Percentiles rank a stretch among this genome's conserved stretches.
Evolutionary conservation across 1,140 invertebrate genomes (phyloP).

Genomic region (Trypoxylus dichotomus): DNA sequence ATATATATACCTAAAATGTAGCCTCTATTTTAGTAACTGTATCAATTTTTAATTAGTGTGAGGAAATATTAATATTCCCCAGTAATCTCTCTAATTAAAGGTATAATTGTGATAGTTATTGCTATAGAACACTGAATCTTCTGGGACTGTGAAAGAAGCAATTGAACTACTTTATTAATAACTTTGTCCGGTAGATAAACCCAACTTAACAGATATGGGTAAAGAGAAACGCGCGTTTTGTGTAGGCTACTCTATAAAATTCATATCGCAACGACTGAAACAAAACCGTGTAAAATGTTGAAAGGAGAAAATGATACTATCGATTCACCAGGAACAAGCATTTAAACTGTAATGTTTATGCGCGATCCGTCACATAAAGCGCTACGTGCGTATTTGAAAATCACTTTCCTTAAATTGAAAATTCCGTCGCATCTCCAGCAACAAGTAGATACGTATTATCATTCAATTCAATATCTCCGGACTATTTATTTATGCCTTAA

Average conservation of each 20-base stretch:
- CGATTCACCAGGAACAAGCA: neutral
- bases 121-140: too few relatives aligned
- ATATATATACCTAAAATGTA: too few relatives aligned
- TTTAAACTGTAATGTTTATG: slow-evolving; percentile 23
- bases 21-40: too few relatives aligned
- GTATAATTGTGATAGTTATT: too few relatives aligned
- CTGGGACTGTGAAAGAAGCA: too few relatives aligned
- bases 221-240: too few relatives aligned
- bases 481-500: slow-evolving; percentile 23
- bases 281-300: neutral
- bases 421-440: slow-evolving; percentile 14
- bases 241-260: neutral
- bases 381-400: slow-evolving; percentile 23
- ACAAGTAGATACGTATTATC: slow-evolving; percentile 20
- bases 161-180: too few relatives aligned
- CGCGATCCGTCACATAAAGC: slow-evolving; percentile 12
- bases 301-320: neutral
- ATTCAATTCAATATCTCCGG: slow-evolving; percentile 21
- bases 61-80: too few relatives aligned
- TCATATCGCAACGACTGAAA: neutral
- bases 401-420: slow-evolving; percentile 25
- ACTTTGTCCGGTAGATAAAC: too few relatives aligned
- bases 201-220: too few relatives aligned
- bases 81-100: too few relatives aligned
- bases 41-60: too few relatives aligned